phyloP scores from a whole-genome alignment of 1,140 invertebrate genomes.

The Drosophila murphyi region DNA sequence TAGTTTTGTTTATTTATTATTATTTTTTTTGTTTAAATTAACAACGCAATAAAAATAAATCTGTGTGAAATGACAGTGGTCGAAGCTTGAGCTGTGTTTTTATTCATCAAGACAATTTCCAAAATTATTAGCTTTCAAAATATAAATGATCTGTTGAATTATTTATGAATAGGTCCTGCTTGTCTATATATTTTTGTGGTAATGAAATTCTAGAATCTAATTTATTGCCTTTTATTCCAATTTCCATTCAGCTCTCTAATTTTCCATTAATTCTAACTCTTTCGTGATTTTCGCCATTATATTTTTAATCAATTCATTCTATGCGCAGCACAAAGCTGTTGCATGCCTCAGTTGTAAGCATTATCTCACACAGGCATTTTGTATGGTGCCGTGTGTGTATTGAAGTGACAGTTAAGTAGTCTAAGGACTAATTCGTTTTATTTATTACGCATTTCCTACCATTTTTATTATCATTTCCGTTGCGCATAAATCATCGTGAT shows the following conservation, averaged over 20 bases:
- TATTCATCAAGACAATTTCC: background rate
- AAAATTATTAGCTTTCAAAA: background rate
- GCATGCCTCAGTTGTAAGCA: background rate
- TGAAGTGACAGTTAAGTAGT: constrained; percentile 52
- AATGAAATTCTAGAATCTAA: background rate
- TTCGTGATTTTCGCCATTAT: too few species aligned
- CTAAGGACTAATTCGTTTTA: constrained; percentile 73
- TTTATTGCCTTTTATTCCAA: background rate
- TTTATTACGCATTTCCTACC: constrained; percentile 79
- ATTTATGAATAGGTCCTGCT: too few species aligned
- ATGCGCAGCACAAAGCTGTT: constrained; percentile 1
- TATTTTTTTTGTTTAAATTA: constrained; percentile 6
- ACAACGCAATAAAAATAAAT: constrained; percentile 16
- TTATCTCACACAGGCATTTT: constrained; percentile 14
- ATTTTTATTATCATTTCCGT: constrained; percentile 83
- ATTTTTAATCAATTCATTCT: too few species aligned
- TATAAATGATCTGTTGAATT: too few species aligned
- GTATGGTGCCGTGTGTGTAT: constrained; percentile 37
- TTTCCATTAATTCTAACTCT: too few species aligned
- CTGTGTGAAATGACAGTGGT: background rate
- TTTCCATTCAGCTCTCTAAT: too few species aligned
- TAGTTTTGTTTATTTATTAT: background rate
- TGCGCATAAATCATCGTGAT: constrained; percentile 71
- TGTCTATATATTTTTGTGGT: too few species aligned
- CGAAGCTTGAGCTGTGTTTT: background rate